Conservation (phyloP, 2,888 invertebrate species). For the Biston betularia region DNA sequence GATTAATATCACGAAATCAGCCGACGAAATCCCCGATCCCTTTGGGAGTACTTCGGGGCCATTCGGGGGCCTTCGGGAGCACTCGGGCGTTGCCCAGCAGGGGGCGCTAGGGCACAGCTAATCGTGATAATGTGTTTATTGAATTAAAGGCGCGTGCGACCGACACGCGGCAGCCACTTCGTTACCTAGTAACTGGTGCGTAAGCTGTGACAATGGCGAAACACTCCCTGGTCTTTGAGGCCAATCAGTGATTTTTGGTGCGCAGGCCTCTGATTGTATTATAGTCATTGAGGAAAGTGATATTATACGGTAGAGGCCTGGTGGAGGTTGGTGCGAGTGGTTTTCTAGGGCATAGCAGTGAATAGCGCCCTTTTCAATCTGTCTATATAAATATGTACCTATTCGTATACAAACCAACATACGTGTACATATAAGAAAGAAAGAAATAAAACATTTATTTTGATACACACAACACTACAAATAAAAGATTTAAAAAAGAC, state of each 20-base stretch:
- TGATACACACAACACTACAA: no score
- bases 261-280: constrained; percentile 41
- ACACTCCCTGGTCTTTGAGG: constrained; percentile 5
- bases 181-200: constrained; percentile 18
- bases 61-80: constrained; percentile 61
- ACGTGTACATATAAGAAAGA: no score
- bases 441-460: no score
- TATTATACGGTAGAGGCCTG: neutral
- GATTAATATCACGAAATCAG: constrained; percentile 73
- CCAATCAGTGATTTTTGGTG: constrained; percentile 33
- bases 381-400: no score
- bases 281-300: constrained; percentile 27
- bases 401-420: no score
- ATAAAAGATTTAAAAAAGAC: no score
- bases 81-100: constrained; percentile 59
- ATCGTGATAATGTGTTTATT: constrained; percentile 86
- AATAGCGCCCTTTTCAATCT: no score
- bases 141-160: constrained; percentile 84
- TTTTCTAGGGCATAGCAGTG: neutral
- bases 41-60: constrained; percentile 41
- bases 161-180: constrained; percentile 66
- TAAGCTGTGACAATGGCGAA: constrained; percentile 3
- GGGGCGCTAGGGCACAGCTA: constrained; percentile 69
- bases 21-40: constrained; percentile 71
- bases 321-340: no score